Evolutionary conservation across 2,888 invertebrate genomes (phyloP).

Genomic region (Eupeodes latifasciatus): DNA sequence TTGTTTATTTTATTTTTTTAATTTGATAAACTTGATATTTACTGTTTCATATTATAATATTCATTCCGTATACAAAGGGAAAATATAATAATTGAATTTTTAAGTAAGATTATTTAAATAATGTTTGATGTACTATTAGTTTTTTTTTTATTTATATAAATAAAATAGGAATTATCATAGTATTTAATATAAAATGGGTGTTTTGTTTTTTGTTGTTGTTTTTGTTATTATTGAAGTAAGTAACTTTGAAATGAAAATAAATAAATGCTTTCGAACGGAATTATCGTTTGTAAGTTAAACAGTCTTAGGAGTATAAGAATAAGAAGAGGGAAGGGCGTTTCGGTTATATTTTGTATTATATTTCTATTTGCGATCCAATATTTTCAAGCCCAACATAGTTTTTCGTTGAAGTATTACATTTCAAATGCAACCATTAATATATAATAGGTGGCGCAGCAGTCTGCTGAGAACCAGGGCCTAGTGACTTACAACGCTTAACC

Average conservation of each 20-base stretch:
- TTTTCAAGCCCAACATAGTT: neutral
- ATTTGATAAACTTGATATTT: conserved; percentile 61
- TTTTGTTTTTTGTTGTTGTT: conserved; percentile 1
- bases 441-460: no score
- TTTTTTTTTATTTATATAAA: conserved; percentile 31
- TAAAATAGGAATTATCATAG: conserved; percentile 64
- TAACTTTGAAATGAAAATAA: conserved; percentile 43
- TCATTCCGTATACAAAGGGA: conserved; percentile 65
- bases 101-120: conserved; percentile 23
- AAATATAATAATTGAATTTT: conserved; percentile 44
- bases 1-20: conserved; percentile 4
- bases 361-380: conserved; percentile 24
- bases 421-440: no score
- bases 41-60: conserved; percentile 44
- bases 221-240: neutral
- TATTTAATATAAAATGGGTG: conserved; percentile 18
- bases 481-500: no score
- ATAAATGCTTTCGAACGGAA: conserved; percentile 68
- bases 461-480: no score
- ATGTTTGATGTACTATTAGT: conserved; percentile 22
- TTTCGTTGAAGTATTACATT: no score
- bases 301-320: conserved; percentile 35
- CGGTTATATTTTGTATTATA: neutral
- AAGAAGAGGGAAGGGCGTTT: conserved; percentile 17
- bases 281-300: conserved; percentile 12